Evolutionary conservation across 1,140 invertebrate species (phyloP), one percentile per base, ranked within the genome.

Genomic region (Protaetia brevitarsis): DNA sequence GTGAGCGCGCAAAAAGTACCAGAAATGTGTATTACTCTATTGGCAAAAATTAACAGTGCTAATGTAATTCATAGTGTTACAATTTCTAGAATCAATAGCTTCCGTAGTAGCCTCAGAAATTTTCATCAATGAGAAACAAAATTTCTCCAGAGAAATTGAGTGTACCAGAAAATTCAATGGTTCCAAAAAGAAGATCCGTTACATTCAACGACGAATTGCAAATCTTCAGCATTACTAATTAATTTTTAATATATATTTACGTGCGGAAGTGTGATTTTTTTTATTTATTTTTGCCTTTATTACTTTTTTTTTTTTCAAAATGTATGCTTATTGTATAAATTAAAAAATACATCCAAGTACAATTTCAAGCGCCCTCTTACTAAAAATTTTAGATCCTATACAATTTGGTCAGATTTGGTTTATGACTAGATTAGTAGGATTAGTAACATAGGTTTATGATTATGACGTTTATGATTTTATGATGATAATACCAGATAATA

Each of bases 21-120:
- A 6, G 73, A 74, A 70, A 67, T 72, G n/a, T 69, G 69, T 6
- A 31, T 72, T 6, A 57, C 61, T 6, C 56, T 71, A 10, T 58
- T 74, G 6, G 63, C 72, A 16, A 67, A 72, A 11, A 30, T 51
- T 13, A 66, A 65, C 6, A 71, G 65, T 16, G 34, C 28, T 5
- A 72, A 74, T 58, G 45, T 71, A 5, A 62, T 74, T 27, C 66
- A 67, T 10, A 59, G 69, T 56, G 37, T 66, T 2, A 68, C 65
- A 34, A 64, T 74, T 61, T 71, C 67, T 30, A 69, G 73, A 61
- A 70, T 72, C 66, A 57, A 37, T 29, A 74, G 71, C 65, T 74
- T 73, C 26, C 63, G 73, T 5, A 71, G 70, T 28, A 74, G 72
- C 61, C 27, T 23, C 69, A 68, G 64, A 69, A 71, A 62, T 69